A percentile compares a stretch with the other conserved stretches of the same genome.
phyloP scores from a whole-genome alignment of 2,797 vertebrate species.

The Chelon auratus region DNA sequence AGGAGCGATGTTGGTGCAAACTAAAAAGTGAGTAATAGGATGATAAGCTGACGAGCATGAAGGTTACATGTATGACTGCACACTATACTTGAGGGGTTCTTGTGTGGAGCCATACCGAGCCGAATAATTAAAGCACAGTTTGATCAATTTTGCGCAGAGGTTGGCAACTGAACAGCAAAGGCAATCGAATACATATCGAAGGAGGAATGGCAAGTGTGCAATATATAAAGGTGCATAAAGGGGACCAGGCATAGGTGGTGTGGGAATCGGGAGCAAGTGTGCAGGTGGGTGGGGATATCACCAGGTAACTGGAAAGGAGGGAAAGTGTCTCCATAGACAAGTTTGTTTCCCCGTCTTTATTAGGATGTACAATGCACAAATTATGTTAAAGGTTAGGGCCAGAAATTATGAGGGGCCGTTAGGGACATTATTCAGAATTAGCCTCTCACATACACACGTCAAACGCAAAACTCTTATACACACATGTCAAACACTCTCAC shows the following conservation, averaged over 20 bases:
- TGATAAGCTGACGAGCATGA: background rate
- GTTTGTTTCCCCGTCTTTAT: background rate
- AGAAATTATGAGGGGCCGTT: too few relatives aligned
- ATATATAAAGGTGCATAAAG: background rate
- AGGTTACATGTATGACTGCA: background rate
- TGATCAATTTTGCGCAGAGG: constrained; percentile 2
- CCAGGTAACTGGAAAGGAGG: background rate
- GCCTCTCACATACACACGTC: too few relatives aligned
- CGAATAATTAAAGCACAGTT: constrained; percentile 11
- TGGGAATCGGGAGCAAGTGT: constrained; percentile 26
- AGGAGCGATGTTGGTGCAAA: background rate
- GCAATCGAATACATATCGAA: constrained; percentile 6
- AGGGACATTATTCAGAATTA: too few relatives aligned
- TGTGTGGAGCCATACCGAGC: constrained; percentile 7
- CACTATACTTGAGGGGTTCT: background rate
- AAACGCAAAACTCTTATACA: too few relatives aligned
- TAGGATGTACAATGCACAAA: too few relatives aligned
- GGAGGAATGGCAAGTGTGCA: background rate
- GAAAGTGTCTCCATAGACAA: background rate
- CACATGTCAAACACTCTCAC: too few relatives aligned
- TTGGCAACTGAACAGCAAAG: constrained; percentile 5
- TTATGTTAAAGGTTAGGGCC: background rate
- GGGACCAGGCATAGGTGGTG: constrained; percentile 25
- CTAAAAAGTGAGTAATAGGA: background rate
- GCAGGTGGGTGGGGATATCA: constrained; percentile 15